phyloP scores from a whole-genome alignment of 2,888 invertebrate species.

The Athetis lepigone region DNA sequence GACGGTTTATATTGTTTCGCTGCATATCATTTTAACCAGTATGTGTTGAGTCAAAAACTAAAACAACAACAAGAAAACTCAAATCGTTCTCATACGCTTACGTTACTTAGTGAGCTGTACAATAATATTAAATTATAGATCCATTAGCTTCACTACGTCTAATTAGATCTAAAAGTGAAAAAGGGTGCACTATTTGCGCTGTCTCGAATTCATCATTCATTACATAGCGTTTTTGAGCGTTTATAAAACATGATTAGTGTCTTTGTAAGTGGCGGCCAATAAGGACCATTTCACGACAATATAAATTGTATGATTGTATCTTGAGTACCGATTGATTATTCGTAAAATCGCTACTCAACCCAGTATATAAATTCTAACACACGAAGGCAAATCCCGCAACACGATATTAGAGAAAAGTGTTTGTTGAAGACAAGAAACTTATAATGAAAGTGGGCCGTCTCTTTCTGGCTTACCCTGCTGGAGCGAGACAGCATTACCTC shows the following conservation, averaged over 20 bases:
- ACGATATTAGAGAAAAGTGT: conserved; percentile 3
- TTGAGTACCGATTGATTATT: background rate
- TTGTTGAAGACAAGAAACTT: no score
- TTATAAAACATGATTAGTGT: conserved; percentile 12
- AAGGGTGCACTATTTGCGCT: conserved; percentile 12
- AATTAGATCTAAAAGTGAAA: conserved; percentile 3
- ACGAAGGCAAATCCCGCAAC: conserved; percentile 15
- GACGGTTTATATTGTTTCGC: conserved; percentile 1
- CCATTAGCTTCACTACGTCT: conserved; percentile 18
- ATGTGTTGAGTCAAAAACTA: conserved; percentile 26
- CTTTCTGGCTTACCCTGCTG: no score
- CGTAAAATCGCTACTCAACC: background rate
- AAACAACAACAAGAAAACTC: background rate
- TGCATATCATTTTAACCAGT: conserved; percentile 6
- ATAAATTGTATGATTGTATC: background rate
- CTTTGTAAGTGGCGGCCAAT: conserved; percentile 18
- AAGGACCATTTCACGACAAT: background rate
- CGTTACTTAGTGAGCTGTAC: conserved; percentile 20
- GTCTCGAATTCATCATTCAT: conserved; percentile 5
- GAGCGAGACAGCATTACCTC: no score
- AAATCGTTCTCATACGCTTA: conserved; percentile 9
- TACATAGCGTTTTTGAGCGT: background rate
- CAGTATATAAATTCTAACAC: background rate
- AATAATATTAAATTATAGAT: conserved; percentile 32
- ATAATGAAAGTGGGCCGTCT: no score